Base-by-base conservation (phyloP, 2,888 invertebrate species). In the Poecilus cupreus region DNA sequence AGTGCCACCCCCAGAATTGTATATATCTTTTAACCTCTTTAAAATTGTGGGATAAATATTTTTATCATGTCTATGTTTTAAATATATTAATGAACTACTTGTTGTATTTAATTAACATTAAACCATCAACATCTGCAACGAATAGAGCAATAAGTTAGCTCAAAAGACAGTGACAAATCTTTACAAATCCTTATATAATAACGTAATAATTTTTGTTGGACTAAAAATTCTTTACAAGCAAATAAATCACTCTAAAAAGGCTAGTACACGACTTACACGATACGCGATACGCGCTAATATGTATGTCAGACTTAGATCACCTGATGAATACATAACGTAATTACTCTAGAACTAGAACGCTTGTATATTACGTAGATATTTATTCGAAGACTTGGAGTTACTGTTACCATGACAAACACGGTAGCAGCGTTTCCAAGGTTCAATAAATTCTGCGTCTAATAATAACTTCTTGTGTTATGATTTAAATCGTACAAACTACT, bases 241-340 rank as follows among this genome's bases (percentile, higher is more conserved):
- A 54, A 54, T 54, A 54, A 54, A 54, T 54, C 54, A 22, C 20
- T 54, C 54, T 20, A 54, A 54, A 54, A 54, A 54, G 54, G 54
- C 18, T 20, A 54, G 20, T 20, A 20, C 20, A 54, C 20, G 54
- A 22, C 18, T 20, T 20, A 11, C 22, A 20, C 11, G 22, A 54
- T 20, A 54, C 0, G 22, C 54, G 6, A 54, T 11, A 20, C 8
- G 54, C 54, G 54, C 10, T 54, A 54, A 54, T 54, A 54, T 54
- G 54, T 54, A 11, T 54, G 54, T 54, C 54, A 54, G 18, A 13
- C 18, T 13, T 54, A 54, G 22, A 20, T 20, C 20, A 54, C 54
- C 20, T 54, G 20, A 54, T 11, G 54, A 20, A 54, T 49, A 49
- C 49, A 18, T 49, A 49, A 49, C 49, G 16, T 18, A 32, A 32